These are phyloP conservation scores for Neuroterus valhalla DNA, from an alignment of 1,140 invertebrate genomes.

Conservation along the genomic window DNA sequence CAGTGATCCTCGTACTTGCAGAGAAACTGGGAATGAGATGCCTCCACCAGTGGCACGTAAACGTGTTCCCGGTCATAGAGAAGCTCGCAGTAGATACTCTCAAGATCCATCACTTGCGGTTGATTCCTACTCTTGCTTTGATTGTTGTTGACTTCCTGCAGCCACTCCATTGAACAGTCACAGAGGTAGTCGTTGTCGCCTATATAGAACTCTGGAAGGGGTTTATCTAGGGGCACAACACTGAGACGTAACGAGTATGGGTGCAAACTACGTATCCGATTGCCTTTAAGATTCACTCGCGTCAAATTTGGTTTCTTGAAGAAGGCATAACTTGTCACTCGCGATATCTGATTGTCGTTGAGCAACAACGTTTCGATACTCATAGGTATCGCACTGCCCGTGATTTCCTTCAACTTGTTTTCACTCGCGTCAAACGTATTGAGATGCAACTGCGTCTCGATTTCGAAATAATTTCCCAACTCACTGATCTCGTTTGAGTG, in stretches of 20 bases:
- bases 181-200: constrained; percentile 93
- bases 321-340: constrained; percentile 94
- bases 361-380: constrained; percentile 89
- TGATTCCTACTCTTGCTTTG: constrained; percentile 86
- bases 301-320: constrained; percentile 94
- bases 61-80: constrained; percentile 88
- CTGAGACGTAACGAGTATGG: constrained; percentile 90
- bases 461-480: constrained; percentile 92
- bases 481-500: constrained; percentile 90
- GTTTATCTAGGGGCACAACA: constrained; percentile 83
- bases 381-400: constrained; percentile 89
- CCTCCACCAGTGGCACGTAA: constrained; percentile 88
- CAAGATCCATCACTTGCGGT: constrained; percentile 90
- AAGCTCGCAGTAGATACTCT: constrained; percentile 90
- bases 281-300: constrained; percentile 89
- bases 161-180: constrained; percentile 90
- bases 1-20: constrained; percentile 94
- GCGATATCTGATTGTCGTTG: constrained; percentile 90
- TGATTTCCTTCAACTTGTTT: constrained; percentile 90
- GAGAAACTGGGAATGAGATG: constrained; percentile 89
- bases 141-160: constrained; percentile 87
- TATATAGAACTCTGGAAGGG: constrained; percentile 93
- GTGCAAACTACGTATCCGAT: constrained; percentile 88
- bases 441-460: constrained; percentile 87
- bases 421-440: constrained; percentile 90